These are phyloP conservation scores for Emydocephalus ijimae DNA, from an alignment of 2,113 vertebrate species.

Conservation along the genomic window DNA sequence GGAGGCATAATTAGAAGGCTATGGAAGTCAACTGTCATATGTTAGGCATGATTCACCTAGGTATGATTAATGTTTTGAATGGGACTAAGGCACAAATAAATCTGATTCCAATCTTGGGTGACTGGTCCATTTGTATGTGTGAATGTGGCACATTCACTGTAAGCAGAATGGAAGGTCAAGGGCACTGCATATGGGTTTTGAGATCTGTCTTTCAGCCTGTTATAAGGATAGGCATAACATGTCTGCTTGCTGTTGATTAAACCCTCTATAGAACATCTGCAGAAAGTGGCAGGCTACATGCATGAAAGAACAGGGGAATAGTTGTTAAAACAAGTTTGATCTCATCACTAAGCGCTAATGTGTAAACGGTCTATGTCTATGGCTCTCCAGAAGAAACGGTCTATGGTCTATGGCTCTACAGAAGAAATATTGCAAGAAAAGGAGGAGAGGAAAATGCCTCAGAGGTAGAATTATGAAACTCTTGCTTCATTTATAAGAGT, in stretches of 20 bases:
- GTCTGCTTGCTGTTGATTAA: neutral
- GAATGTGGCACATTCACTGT: neutral
- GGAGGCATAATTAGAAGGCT: neutral
- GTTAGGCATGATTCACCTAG: neutral
- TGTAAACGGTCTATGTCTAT: constrained; percentile 6
- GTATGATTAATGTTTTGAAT: neutral
- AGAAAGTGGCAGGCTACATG: neutral
- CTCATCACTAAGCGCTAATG: neutral
- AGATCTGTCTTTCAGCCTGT: neutral
- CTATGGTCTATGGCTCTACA: neutral
- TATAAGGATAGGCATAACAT: neutral
- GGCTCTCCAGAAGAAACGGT: constrained; percentile 2
- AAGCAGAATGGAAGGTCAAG: neutral
- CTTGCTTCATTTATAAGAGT: constrained; percentile 26
- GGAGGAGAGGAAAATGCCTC: neutral
- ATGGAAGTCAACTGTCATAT: neutral
- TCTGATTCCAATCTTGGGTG: neutral
- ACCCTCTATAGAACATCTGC: neutral
- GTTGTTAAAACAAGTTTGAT: neutral
- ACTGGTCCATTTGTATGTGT: neutral
- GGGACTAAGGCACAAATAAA: neutral
- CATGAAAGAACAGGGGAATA: neutral
- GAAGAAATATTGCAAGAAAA: constrained; percentile 16
- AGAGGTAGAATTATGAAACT: constrained; percentile 27
- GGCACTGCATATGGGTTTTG: neutral